Evolutionary conservation across 1,140 invertebrate species (phyloP).

Genomic region (Trachymyrmex cornetzi): DNA sequence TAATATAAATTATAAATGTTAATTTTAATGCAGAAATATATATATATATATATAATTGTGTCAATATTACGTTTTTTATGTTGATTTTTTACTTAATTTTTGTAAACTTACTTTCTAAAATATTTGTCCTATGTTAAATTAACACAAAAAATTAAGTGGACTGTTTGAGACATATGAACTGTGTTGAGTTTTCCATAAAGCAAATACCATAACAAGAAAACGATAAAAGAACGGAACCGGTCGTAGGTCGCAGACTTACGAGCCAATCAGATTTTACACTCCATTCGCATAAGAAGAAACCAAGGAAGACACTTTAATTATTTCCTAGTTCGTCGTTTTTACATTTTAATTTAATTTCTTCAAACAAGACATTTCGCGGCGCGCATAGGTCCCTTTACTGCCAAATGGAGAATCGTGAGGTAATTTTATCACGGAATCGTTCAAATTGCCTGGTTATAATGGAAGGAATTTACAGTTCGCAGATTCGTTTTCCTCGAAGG

Average conservation of each 20-base stretch:
- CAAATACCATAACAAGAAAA: background rate
- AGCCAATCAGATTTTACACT: conserved; percentile 22
- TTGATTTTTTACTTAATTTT: no score
- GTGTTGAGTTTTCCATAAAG: background rate
- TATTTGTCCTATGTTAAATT: no score
- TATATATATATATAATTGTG: no score
- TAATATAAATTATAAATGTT: no score
- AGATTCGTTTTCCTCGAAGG: background rate
- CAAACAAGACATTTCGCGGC: background rate
- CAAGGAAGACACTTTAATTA: conserved; percentile 18
- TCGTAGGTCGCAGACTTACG: conserved; percentile 13
- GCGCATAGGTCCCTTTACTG: background rate
- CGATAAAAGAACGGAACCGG: background rate
- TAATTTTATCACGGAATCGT: background rate
- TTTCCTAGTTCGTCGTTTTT: conserved; percentile 28
- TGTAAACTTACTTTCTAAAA: no score
- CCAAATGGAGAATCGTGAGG: background rate
- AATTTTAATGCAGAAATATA: no score
- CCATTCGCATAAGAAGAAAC: conserved; percentile 8
- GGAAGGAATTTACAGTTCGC: background rate
- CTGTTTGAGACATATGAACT: no score
- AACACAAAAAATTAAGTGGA: no score
- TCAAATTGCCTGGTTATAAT: background rate
- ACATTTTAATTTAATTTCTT: conserved; percentile 37
- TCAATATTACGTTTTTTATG: no score